A percentile compares a stretch with the other conserved stretches of the same genome.
Evolutionary conservation across 1,140 invertebrate genomes (phyloP).

Genomic region (Cyclina sinensis): DNA sequence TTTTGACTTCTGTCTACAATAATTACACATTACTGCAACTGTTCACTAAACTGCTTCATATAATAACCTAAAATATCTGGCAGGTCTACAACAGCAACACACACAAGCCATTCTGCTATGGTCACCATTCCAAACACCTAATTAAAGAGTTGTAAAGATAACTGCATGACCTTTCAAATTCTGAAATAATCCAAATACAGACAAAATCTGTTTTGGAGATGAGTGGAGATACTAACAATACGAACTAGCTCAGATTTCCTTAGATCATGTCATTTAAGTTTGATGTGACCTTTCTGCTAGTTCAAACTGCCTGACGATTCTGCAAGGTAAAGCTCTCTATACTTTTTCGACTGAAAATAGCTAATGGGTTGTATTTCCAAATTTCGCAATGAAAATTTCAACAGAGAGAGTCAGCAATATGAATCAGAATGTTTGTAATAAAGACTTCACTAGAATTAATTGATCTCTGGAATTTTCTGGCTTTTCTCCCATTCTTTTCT

Average conservation of each 20-base stretch:
- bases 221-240: no score
- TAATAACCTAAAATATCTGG: no score
- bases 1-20: no score
- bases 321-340: no score
- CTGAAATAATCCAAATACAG: neutral
- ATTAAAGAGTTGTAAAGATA: neutral
- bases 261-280: no score
- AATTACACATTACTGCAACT: no score
- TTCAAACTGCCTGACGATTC: no score
- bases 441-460: neutral
- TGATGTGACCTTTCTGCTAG: no score
- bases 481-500: neutral
- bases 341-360: neutral
- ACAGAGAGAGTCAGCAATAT: neutral
- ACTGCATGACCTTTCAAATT: neutral
- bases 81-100: no score
- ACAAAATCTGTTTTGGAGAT: neutral
- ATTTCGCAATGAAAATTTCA: conserved; percentile 20
- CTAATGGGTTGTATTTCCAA: neutral
- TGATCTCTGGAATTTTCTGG: conserved; percentile 4
- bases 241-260: no score
- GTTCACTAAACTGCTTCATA: no score
- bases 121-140: neutral
- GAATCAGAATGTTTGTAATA: neutral
- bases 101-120: conserved; percentile 2